These are phyloP conservation scores for Peucedramus taeniatus DNA, from an alignment of 2,113 vertebrate genomes.

Conservation along the genomic window DNA sequence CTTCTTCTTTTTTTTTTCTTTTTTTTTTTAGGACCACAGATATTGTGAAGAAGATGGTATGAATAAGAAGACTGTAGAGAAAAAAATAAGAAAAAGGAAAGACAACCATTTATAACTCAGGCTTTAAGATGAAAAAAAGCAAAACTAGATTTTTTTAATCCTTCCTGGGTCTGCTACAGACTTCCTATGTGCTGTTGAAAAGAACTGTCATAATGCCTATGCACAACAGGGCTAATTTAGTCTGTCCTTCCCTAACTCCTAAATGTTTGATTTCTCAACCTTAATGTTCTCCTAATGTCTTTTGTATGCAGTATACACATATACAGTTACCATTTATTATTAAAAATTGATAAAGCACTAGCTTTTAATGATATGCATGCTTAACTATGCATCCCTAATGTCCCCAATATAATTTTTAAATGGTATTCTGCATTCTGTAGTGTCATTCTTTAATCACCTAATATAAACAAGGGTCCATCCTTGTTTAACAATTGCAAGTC, in stretches of 20 bases:
- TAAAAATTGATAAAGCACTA: constrained; percentile 38
- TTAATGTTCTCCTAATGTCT: constrained; percentile 26
- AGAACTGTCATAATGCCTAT: neutral
- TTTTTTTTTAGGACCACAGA: neutral
- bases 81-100: neutral
- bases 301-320: constrained; percentile 4
- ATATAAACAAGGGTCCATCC: neutral
- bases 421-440: neutral
- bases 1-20: neutral
- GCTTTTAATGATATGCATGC: neutral
- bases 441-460: neutral
- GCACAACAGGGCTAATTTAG: neutral
- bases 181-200: neutral
- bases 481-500: neutral
- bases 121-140: neutral
- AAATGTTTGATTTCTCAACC: neutral
- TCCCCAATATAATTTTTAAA: neutral
- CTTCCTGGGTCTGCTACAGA: neutral
- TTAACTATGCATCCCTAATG: constrained; percentile 34
- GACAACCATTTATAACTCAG: neutral
- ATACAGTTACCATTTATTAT: neutral
- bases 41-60: neutral
- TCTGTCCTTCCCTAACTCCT: neutral
- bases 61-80: neutral
- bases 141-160: neutral